Conservation (phyloP, 2,888 invertebrate species). For the Drosophila ezoana region DNA sequence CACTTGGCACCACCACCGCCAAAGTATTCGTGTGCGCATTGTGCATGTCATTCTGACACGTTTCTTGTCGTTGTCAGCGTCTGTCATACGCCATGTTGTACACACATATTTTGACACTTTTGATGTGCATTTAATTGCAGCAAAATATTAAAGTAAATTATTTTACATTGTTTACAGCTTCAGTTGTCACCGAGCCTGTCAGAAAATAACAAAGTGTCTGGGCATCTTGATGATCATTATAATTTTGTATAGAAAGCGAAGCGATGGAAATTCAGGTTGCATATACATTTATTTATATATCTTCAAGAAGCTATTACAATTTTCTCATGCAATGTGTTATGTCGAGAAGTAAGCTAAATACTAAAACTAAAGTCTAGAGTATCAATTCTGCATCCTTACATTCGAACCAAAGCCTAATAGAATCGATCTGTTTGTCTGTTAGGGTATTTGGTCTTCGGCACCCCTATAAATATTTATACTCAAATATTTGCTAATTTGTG, state of each 20-base stretch:
- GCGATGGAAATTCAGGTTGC: not conserved
- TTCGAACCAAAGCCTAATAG: too few species aligned
- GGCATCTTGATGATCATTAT: not conserved
- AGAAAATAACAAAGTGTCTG: constrained; percentile 15
- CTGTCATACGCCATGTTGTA: constrained; percentile 59
- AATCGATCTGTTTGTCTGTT: not conserved
- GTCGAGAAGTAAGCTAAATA: too few species aligned
- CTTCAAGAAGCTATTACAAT: too few species aligned
- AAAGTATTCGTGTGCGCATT: constrained; percentile 39
- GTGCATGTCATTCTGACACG: constrained; percentile 34
- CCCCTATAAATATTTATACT: constrained; percentile 4
- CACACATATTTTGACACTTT: constrained; percentile 55
- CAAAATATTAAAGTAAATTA: constrained; percentile 33
- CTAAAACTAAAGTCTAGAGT: too few species aligned
- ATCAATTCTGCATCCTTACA: too few species aligned
- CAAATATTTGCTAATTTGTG: constrained; percentile 2
- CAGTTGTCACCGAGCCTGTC: constrained; percentile 17
- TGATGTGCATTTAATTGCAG: constrained; percentile 76
- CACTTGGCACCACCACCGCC: constrained; percentile 1
- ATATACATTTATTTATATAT: not conserved
- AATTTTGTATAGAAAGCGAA: not conserved
- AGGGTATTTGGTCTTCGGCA: not conserved
- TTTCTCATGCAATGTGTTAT: too few species aligned
- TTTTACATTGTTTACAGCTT: constrained; percentile 2
- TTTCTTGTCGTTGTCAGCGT: constrained; percentile 22